These are phyloP conservation scores for Cephus sareptanus DNA, from an alignment of 2,888 invertebrate genomes.

Conservation along the genomic window DNA sequence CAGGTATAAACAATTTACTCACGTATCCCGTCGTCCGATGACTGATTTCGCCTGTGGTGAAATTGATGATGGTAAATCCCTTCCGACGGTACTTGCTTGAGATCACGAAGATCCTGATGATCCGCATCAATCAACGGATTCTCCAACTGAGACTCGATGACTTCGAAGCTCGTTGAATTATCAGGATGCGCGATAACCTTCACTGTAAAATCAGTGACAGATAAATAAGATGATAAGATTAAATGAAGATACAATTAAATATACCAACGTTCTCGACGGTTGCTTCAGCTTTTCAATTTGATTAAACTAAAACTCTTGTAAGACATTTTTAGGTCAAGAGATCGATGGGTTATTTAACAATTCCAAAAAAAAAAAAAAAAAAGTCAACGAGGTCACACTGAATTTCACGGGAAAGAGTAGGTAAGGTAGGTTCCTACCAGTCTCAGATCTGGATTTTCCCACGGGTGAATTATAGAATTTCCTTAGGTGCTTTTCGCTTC, in stretches of 20 bases:
- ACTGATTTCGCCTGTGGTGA: conserved; percentile 52
- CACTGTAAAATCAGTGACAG: conserved; percentile 68
- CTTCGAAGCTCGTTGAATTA: conserved; percentile 70
- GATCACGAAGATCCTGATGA: conserved; percentile 68
- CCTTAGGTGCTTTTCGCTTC: not conserved
- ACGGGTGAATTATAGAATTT: not conserved
- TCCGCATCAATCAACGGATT: conserved; percentile 72
- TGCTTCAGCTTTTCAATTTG: not conserved
- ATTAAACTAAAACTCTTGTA: not conserved
- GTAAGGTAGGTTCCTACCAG: not conserved
- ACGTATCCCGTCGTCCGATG: conserved; percentile 39
- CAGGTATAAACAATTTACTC: not conserved
- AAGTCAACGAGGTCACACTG: not conserved
- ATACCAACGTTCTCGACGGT: not conserved
- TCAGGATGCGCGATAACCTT: conserved; percentile 73
- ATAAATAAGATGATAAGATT: not conserved
- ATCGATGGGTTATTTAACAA: not conserved
- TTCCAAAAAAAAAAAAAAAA: not conserved
- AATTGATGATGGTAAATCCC: conserved; percentile 53
- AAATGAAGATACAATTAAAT: not conserved
- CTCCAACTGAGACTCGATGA: conserved; percentile 71
- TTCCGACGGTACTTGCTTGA: conserved; percentile 62
- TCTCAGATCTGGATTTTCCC: not conserved
- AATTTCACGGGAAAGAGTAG: not conserved
- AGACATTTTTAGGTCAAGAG: not conserved